Percentiles rank a stretch among this genome's conserved stretches.
Evolutionary conservation across 2,888 invertebrate genomes (phyloP).

Genomic region (Chrysina gloriosa): DNA sequence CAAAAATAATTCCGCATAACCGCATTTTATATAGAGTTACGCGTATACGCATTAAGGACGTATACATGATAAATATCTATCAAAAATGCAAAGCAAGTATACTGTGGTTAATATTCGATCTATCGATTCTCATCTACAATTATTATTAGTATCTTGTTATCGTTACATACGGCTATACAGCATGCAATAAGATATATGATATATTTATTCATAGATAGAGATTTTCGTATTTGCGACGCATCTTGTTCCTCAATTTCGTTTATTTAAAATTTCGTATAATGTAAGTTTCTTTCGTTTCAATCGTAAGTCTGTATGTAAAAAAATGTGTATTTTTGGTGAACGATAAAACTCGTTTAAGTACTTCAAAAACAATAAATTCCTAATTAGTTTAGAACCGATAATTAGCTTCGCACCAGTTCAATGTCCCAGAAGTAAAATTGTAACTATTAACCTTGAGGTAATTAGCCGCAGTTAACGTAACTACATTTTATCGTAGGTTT

Average conservation of each 20-base stretch:
- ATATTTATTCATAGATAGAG: not conserved
- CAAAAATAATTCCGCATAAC: not conserved
- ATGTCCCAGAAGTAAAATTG: not conserved
- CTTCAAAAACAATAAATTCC: not conserved
- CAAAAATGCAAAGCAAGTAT: constrained; percentile 37
- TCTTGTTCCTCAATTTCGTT: constrained; percentile 30
- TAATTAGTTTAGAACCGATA: constrained; percentile 6
- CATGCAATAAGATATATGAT: constrained; percentile 31
- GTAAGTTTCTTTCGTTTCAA: too few species aligned
- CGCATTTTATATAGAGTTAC: not conserved
- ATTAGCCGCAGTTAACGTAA: not conserved
- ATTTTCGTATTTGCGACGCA: not conserved
- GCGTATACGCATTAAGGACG: constrained; percentile 10
- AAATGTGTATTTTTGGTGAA: too few species aligned
- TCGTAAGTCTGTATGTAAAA: too few species aligned
- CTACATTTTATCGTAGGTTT: too few species aligned
- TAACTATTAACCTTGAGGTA: constrained; percentile 9
- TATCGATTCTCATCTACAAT: constrained; percentile 31
- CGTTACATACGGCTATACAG: constrained; percentile 35
- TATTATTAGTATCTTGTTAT: constrained; percentile 39
- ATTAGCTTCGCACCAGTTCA: constrained; percentile 9
- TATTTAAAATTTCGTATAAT: too few species aligned
- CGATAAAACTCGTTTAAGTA: not conserved
- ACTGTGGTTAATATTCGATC: constrained; percentile 29
- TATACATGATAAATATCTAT: constrained; percentile 32